Base-by-base conservation (phyloP, 1,140 invertebrate species). In the Formica exsecta region DNA sequence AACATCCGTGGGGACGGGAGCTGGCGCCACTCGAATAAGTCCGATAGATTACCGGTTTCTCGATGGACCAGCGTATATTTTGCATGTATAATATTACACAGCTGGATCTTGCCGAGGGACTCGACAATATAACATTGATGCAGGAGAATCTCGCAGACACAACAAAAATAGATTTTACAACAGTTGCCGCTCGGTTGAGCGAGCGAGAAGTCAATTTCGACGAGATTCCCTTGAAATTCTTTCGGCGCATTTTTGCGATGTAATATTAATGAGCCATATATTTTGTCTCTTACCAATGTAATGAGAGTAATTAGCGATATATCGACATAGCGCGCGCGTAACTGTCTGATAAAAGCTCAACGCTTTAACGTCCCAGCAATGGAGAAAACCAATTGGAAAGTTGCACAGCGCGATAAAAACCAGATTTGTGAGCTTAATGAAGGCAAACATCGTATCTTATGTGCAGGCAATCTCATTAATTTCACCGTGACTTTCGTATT, bases 81-180 rank as follows among this genome's bases (percentile, higher is more conserved):
- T 32, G 51, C 51, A 32, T 54, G 44, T 70, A n/a, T 80, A 41
- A 73, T 38, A 38, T 77, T 48, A 61, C 54, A 76, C 48, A 51
- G 36, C n/a, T 59, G 22, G 44, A 75, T 25, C 11, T 44, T 25
- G 57, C n/a, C 6, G 54, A 22, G 57, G 25, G 16, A 29, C 22
- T 16, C 57, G n/a, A 51, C 48, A 19, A 51, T 4, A 51, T 51
- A 51, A 51, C 48, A 51, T 51, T 51, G 48, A 51, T 51, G 48
- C 48, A 51, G 48, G 48, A 3, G 16, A 51, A 51, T 51, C 48
- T 51, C 48, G 48, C 16, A 16, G n/a, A 85, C 16, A 85, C 16
- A 51, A 32, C 73, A 41, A 64, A 65, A 76, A 85, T 64, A 77
- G 81, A 77, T 66, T 77, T 85, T 51, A 73, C 41, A 75, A 25